Base-by-base conservation (phyloP, 2,113 vertebrate species). In the Arizona elegans region DNA sequence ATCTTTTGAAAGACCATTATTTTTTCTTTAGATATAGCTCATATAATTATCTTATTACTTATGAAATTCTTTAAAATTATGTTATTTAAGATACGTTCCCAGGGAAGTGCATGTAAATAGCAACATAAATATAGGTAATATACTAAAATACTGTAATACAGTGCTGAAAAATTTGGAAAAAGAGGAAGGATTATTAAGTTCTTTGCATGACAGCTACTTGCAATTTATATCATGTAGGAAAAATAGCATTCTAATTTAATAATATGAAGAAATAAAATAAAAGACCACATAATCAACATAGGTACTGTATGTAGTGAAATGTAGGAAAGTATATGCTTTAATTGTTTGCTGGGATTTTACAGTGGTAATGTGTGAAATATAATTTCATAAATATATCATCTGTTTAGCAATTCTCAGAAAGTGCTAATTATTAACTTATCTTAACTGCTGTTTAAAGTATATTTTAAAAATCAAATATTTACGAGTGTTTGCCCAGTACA, bases 261-360 rank as follows among this genome's bases (percentile, higher is more conserved):
- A 81, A 65, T 89, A 23, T 24, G 90, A 75, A 75, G n/a, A n/a
- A 75, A 33, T 70, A 17, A 75, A 54, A 53, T 92, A 94, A 38
- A 88, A 91, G 93, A 65, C 92, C 26, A 92, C 95, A n/a, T 4
- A 92, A 8, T 43, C n/a, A 15, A 47, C 33, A 38, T 53, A 38
- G n/a, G 13, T 75, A 33, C 65, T 0, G 86, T 91, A 8, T 17
- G 70, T 24, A 29, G 53, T 33, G 24, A 93, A 92, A 92, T 62
- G 89, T 93, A 75, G 50, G 50, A 56, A 62, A 3, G 89, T 59
- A 47, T 90, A 92, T 92, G 95, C 86, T 93, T 95, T 93, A 93
- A 95, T 91, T 59, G 23, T 24, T 90, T 90, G 86, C 3, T 87
- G 21, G 47, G 21, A 50, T 24, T 50, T 52, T 21, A 52, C 38